Evolutionary conservation across 35 echinoderm and acorn worm genomes (phyloP).

Genomic region (Apostichopus parvimensis): DNA sequence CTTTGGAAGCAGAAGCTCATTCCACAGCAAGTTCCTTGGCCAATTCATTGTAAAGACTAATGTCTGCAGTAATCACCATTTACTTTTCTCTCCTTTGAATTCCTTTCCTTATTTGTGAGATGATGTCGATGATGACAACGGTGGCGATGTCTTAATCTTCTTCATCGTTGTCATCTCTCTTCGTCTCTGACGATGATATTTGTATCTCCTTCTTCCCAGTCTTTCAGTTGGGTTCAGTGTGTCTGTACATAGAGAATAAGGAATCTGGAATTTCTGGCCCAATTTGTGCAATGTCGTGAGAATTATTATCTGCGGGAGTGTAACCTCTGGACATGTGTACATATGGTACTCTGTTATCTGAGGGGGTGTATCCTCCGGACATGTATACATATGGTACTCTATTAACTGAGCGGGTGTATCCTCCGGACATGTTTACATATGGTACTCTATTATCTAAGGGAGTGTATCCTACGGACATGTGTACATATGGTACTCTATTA

Average conservation of each 20-base stretch:
- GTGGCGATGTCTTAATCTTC: not conserved
- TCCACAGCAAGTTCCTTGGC: constrained; percentile 30
- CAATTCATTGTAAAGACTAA: constrained; percentile 1
- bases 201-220: constrained; percentile 26
- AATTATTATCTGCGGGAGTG: not conserved
- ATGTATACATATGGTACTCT: no score
- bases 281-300: constrained; percentile 49
- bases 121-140: not conserved
- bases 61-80: not conserved
- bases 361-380: no score
- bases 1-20: constrained; percentile 33
- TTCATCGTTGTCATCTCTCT: not conserved
- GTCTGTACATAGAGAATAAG: constrained; percentile 50
- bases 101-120: not conserved
- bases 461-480: not conserved
- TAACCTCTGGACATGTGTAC: not conserved
- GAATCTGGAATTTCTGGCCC: constrained; percentile 56
- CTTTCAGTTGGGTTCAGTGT: constrained; percentile 56
- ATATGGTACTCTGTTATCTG: not conserved
- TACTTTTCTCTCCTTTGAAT: not conserved
- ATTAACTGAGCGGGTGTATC: no score
- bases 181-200: not conserved
- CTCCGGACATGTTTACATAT: no score
- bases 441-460: no score
- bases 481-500: constrained; percentile 3